Evolutionary conservation across 2,888 invertebrate genomes (phyloP), one percentile per base, ranked within the genome.

Genomic region (Drosophila affinis): DNA sequence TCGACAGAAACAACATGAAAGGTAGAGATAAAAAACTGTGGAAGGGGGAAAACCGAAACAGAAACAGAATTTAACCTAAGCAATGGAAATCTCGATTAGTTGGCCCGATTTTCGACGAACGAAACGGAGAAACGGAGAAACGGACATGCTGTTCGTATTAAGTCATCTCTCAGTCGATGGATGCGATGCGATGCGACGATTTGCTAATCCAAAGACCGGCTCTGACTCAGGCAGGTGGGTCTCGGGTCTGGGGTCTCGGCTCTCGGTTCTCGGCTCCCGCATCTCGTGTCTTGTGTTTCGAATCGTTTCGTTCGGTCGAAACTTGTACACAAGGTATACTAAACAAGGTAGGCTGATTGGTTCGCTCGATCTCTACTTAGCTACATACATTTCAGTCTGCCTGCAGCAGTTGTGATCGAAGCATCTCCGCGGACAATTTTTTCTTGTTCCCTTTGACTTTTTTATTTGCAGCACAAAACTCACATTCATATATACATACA

Each of bases 171-270:
- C 39, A 48, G 32, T 65, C 62, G 63, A 24, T 24, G 24, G 24
- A 24, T 24, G 24, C 24, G 24, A 24, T 39, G 48, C 27, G 27
- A 1, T 27, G 9, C 32, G 67, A 29, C 27, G 24, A 32, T 48
- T 71, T 69, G 69, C 62, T 72, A 83, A 77, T 77, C 79, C 59
- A 63, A 72, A 74, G 72, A 82, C 86, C 83, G 78, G 81, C 81
- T 78, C 76, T 70, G 77, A 87, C 62, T 78, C 82, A 85, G 73
- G 46, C 78, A 81, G 83, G 81, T 81, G 78, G 74, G 72, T 48
- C 48, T 58, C 62, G 14, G 54, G 47, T 52, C 71, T 61, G 14
- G 17, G 51, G 47, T 3, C 14, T 27, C 27, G 27, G 27, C 1
- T 29, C 17, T 12, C 27, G 27, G 27, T 6, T 29, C 17, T 12